A percentile compares a stretch with the other conserved stretches of the same genome.
phyloP scores from a whole-genome alignment of 2,113 vertebrate species.

The Tauraco erythrolophus region DNA sequence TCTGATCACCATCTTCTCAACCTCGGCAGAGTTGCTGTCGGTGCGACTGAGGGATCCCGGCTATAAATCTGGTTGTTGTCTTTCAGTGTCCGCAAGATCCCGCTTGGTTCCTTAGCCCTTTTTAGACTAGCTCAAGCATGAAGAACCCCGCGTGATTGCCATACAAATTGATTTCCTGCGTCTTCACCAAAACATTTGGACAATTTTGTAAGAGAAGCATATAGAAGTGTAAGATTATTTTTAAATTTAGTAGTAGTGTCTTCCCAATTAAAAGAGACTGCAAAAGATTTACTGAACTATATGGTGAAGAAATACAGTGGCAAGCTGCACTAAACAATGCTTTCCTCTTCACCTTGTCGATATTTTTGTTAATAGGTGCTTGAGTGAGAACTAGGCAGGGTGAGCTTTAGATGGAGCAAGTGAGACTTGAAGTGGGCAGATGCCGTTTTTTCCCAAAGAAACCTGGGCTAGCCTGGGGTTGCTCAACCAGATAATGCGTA shows the following conservation, averaged over 20 bases:
- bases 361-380: neutral
- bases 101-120: accelerated
- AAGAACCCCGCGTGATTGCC: accelerated
- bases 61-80: neutral
- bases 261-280: neutral
- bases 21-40: neutral
- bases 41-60: neutral
- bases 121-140: neutral
- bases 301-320: neutral
- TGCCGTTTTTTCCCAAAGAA: neutral
- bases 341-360: neutral
- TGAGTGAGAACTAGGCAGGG: neutral
- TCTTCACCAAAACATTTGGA: neutral
- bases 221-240: neutral
- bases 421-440: neutral
- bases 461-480: too few species aligned
- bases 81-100: neutral
- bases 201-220: neutral
- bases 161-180: neutral
- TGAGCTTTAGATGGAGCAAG: neutral
- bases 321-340: neutral
- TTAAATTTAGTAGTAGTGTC: neutral
- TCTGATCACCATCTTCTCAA: neutral
- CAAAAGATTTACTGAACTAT: neutral
- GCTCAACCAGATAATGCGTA: neutral